Evolutionary conservation across 1,140 invertebrate genomes (phyloP), one percentile per base, ranked within the genome.

Genomic region (Philotrypesis tridentata): DNA sequence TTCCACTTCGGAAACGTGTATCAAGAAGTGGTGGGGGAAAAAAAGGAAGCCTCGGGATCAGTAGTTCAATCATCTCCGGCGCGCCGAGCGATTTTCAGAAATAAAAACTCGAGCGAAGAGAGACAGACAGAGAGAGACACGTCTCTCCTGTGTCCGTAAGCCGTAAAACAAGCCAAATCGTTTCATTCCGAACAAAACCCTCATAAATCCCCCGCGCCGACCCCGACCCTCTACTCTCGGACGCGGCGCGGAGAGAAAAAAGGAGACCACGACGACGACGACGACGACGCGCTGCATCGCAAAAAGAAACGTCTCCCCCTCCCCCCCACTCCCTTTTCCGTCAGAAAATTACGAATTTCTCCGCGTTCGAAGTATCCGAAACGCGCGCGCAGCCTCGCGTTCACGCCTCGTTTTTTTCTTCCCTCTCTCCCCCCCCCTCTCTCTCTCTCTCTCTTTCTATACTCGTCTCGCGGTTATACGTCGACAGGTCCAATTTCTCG

Each of bases 241-340:
- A 5, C 33, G 33, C 33, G 9, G 33, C 33, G 33, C 33, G 9
- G 43, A 25, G 21, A 75, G 27, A 71, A 60, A 70, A 71, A 48
- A 12, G 2, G 0, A 23, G n/a, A 1, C 25, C 48, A n/a, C 55
- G n/a, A n/a, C n/a, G n/a, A n/a, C n/a, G n/a, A n/a, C n/a, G n/a
- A n/a, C n/a, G n/a, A n/a, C n/a, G n/a, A n/a, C n/a, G 60, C n/a
- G 60, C 1, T 63, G 17, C 21, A n/a, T 21, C 60, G n/a, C 8
- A 29, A 70, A 27, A 21, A 37, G 27, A 31, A 33, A 31, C 2
- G n/a, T n/a, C n/a, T n/a, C n/a, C n/a, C n/a, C n/a, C n/a, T n/a
- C n/a, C n/a, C n/a, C n/a, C n/a, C n/a, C n/a, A n/a, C 79, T 17
- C 25, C 79, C 84, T 84, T 86, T 78, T 40, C 75, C 68, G 76